Conservation (phyloP, 1,140 invertebrate genomes). For the Venustaconcha ellipsiformis region DNA sequence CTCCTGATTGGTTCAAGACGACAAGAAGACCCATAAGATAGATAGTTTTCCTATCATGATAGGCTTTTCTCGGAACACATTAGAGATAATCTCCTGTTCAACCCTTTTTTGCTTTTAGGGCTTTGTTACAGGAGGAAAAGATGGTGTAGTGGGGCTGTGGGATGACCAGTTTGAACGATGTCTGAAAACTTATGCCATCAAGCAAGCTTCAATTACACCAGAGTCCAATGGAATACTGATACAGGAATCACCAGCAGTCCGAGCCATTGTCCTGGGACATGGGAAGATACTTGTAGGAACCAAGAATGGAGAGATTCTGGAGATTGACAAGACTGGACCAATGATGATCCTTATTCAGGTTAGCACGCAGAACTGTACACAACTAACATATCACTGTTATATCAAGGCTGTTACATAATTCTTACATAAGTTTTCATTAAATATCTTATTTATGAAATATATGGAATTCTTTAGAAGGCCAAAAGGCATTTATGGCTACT, state of each 20-base stretch:
- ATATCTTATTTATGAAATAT: too few species aligned
- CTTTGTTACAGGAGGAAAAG: constrained; percentile 70
- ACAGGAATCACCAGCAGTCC: constrained; percentile 59
- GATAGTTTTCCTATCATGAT: not conserved
- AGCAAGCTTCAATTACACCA: constrained; percentile 52
- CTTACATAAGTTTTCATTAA: too few species aligned
- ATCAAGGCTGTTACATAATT: too few species aligned
- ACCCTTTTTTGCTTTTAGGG: constrained; percentile 50
- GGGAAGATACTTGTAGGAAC: constrained; percentile 68
- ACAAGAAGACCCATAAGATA: not conserved
- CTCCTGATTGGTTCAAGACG: not conserved
- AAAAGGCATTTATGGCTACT: too few species aligned
- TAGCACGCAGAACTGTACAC: not conserved
- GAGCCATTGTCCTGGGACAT: constrained; percentile 67
- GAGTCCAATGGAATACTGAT: constrained; percentile 58
- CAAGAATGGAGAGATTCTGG: constrained; percentile 67
- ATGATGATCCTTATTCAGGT: constrained; percentile 67
- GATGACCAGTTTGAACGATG: constrained; percentile 66
- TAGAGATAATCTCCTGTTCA: not conserved
- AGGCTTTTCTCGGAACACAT: too few species aligned
- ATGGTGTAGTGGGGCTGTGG: constrained; percentile 68
- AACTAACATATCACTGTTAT: too few species aligned
- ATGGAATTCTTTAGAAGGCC: too few species aligned
- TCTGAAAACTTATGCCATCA: constrained; percentile 66
- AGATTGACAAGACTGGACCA: constrained; percentile 66